Evolutionary conservation across 2,113 vertebrate species (phyloP), one percentile per base, ranked within the genome.

Genomic region (Oryzias melastigma): DNA sequence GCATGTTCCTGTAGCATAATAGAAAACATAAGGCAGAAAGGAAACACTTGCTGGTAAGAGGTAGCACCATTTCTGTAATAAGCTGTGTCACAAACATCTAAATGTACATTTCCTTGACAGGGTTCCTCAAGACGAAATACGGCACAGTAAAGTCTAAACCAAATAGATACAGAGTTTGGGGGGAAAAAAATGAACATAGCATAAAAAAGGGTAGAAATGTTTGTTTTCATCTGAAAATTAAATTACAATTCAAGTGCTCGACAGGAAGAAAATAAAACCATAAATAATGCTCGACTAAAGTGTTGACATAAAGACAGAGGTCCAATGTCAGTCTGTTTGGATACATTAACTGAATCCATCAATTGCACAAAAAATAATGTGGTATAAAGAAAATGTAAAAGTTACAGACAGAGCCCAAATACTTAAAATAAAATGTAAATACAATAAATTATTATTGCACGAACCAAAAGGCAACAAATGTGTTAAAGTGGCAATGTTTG

Each of bases 361-460:
- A 88, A 88, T 87, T 89, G 88, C 88, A 89, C 86, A 68, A 68
- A 70, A 68, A 68, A 70, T 67, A 82, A 45, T 56, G 70, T 62
- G 68, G 19, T 50, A 65, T 43, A 74, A 59, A 61, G 10, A 62
- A 65, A 49, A 52, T 49, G 7, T 42, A 66, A 57, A 12, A 13
- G 19, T 6, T 50, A 40, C 27, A 62, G 68, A 66, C 25, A 61
- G 3, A 51, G 17, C 77, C 60, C 63, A 52, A 59, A 58, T 70
- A 82, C 71, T 43, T 20, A 54, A 81, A 84, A 8, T 66, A 75
- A 35, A 87, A 82, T 35, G 78, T 81, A 71, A 78, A 27, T 27
- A 27, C 8, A 87, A 83, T 17, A 74, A 60, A 63, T 62, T 27
- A 69, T 51, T 81, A 78, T 78, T 88, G 83, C 81, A 85, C 76